Evolutionary conservation across 2,888 invertebrate genomes (phyloP).

Genomic region (Hypena proboscidalis): DNA sequence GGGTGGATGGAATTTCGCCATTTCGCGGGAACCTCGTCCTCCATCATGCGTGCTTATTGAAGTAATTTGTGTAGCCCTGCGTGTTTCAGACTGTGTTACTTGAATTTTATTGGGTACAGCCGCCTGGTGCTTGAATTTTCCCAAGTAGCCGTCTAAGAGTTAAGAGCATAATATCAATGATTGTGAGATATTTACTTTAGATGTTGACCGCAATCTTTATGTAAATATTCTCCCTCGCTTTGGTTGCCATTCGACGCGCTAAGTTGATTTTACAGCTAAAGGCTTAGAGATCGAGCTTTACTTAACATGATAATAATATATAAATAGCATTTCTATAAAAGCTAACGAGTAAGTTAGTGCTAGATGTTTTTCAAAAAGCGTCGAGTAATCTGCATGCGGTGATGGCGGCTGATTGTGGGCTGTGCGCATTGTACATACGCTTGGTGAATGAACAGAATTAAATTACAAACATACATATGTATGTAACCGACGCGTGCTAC

Average conservation of each 20-base stretch:
- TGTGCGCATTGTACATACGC: conserved; percentile 22
- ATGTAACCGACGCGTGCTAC: conserved; percentile 23
- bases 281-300: background rate
- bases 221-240: conserved; percentile 1
- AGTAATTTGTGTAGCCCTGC: conserved; percentile 76
- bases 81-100: conserved; percentile 54
- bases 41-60: conserved; percentile 83
- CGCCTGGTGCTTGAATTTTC: conserved; percentile 2
- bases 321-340: no score
- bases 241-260: background rate
- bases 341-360: no score
- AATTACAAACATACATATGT: conserved; percentile 19
- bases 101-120: conserved; percentile 48
- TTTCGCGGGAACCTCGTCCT: conserved; percentile 77
- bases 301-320: no score
- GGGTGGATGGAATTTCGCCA: conserved; percentile 80
- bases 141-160: background rate
- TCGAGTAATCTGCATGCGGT: conserved; percentile 23
- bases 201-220: conserved; percentile 1
- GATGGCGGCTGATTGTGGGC: conserved; percentile 28
- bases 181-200: conserved; percentile 1
- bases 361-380: conserved; percentile 8
- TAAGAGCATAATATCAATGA: background rate
- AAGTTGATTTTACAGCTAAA: background rate
- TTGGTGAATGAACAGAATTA: conserved; percentile 36